phyloP scores from a whole-genome alignment of 2,888 invertebrate species.

The Agapetus fuscipes region DNA sequence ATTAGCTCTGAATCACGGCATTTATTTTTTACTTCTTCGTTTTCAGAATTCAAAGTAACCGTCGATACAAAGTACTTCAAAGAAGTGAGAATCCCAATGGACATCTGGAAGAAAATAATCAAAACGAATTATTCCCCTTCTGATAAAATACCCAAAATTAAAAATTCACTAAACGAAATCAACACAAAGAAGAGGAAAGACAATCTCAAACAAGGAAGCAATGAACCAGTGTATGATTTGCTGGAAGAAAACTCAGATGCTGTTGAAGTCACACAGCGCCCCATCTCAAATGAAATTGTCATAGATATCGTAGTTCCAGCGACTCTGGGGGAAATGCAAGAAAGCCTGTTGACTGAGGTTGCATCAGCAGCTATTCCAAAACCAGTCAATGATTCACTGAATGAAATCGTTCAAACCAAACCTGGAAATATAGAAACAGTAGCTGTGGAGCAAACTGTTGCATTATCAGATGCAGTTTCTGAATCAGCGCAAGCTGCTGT shows the following conservation, averaged over 20 bases:
- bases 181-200: neutral
- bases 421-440: too few relatives aligned
- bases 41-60: conserved; percentile 18
- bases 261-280: neutral
- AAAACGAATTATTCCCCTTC: conserved; percentile 4
- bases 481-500: too few relatives aligned
- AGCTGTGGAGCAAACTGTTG: too few relatives aligned
- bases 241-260: neutral
- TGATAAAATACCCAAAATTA: neutral
- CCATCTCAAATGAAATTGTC: conserved; percentile 2
- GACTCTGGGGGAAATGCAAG: conserved; percentile 26
- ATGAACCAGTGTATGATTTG: neutral
- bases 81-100: conserved; percentile 17
- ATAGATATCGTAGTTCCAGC: conserved; percentile 9
- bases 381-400: too few relatives aligned
- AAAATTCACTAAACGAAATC: neutral
- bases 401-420: too few relatives aligned
- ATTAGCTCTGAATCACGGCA: too few relatives aligned
- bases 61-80: conserved; percentile 15
- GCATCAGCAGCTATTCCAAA: conserved; percentile 34
- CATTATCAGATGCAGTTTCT: too few relatives aligned
- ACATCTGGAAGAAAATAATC: conserved; percentile 15
- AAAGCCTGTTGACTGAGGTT: conserved; percentile 31
- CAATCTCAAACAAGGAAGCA: neutral
- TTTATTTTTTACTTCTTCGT: neutral